Base-by-base conservation (phyloP, 2,888 invertebrate species). In the Bruchidius siliquastri region DNA sequence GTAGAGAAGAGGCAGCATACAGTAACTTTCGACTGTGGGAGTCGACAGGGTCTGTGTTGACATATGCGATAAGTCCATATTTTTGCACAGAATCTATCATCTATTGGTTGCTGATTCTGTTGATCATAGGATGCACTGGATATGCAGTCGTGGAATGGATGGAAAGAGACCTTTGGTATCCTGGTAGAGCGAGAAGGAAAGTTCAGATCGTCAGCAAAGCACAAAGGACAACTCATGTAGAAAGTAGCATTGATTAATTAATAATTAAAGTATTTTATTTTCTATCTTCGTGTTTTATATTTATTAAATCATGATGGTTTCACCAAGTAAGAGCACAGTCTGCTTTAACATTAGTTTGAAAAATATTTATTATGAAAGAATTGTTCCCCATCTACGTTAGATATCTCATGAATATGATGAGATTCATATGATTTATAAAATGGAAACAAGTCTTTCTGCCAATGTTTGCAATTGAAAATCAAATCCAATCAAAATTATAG, bases 21-120 rank as follows among this genome's bases (percentile, higher is more conserved):
- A 95, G 96, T 78, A 97, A 96, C 87, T 97, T 97, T 86, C 90
- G 96, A 10, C 87, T 97, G 71, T 97, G 96, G 96, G 96, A 97
- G 85, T 93, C 96, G 0, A 90, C 94, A 0, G 97, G 97, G 72
- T 96, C 96, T 74, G 95, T 96, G 20, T 90, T 96, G 73, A 93
- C 95, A 0, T 97, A 96, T 81, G 90, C 92, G 0, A 91, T 93
- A 74, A 95, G 94, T 69, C 92, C 94, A 1, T 92, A 92, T 81
- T 86, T 96, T 4, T 94, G 94, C 82, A 93, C 94, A 0, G 87
- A 90, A 72, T 88, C 91, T 0, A 96, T 96, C 81, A 85, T 96
- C 6, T 90, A 91, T 82, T 87, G 92, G 32, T 87, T 95, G 2
- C 87, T 94, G 70, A 90, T 88, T 0, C 87, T 95, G 4, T 88